Base-by-base conservation (phyloP, 2,888 invertebrate genomes). In the Mesorhabditis sp. region DNA sequence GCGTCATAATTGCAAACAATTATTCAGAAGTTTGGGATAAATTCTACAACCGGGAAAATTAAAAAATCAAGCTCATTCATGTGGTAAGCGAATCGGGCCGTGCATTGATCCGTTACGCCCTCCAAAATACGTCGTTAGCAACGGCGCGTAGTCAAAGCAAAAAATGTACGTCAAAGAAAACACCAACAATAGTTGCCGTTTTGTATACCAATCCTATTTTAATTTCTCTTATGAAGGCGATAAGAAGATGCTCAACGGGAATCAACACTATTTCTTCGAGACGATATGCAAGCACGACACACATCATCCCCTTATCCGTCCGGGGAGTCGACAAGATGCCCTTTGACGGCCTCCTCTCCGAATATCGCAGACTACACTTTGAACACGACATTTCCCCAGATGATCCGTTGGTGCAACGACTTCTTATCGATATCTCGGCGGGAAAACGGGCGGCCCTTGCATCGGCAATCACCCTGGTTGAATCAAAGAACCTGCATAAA, bases 391-490 rank as follows among this genome's bases (percentile, higher is more conserved):
- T 82, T 5, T 79, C 77, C 4, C 50, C 45, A 4, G 76, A 80
- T 45, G 81, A 82, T 73, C 76, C 77, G 4, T 70, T 68, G 10
- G 78, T 79, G 1, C 69, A 69, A 44, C 70, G 70, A 15, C 62
- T 82, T 1, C 70, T 74, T 28, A 69, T 73, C 6, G 73, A 73
- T 4, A 66, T 82, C 44, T 70, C 80, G 62, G 42, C 42, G 13
- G 86, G 87, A 0, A 77, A 87, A 4, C 75, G 89, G 65, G 86
- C 87, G 3, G 79, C 84, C 66, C 82, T 89, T 62, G 88, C 89
- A 5, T 83, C 86, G 73, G 85, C 86, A 4, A 89, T 89, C 70
- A 89, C 89, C 45, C 82, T 89, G 4, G 87, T 88, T 7, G 89
- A 89, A 76, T 87, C 88, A 4, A 82, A 82, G 10, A 86, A 88